Evolutionary conservation across 2,888 invertebrate genomes (phyloP), one percentile per base, ranked within the genome.

Genomic region (Homarus gammarus): DNA sequence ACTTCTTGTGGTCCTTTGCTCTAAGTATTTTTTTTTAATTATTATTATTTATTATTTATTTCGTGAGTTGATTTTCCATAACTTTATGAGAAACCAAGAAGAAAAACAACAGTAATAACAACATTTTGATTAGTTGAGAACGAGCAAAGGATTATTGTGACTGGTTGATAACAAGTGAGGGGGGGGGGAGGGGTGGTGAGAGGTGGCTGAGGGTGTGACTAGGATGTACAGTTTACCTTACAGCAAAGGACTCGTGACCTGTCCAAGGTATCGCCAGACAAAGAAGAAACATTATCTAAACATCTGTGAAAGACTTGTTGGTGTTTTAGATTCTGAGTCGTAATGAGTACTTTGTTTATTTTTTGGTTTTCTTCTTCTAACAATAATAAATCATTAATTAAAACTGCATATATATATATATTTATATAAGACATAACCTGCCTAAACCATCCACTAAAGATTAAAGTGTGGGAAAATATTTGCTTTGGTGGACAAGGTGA

Each of bases 251-350:
- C 78, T 18, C 61, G 27, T 49, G 56, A 18, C 56, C 56, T 5
- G 1, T 5, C 64, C 51, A 0, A 56, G 61, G 56, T n/a, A 33
- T n/a, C 78, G 33, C 61, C 33, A 5, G 27, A 27, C 5, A 44
- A 44, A 44, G 12, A 44, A 44, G 12, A 44, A 44, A 44, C 6
- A 44, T 12, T 38, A n/a, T n/a, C n/a, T 56, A 51, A 33, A 78
- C 22, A 33, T 83, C 83, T 83, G 83, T 83, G 83, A 83, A 83
- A 83, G 83, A 83, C 83, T 83, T 83, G 83, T 44, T 49, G 83
- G 83, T 83, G 81, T 83, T 83, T 68, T 83, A 49, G 31, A 72
- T 72, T 77, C 27, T 49, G n/a, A 38, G n/a, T n/a, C 15, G 40
- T 64, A 73, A 73, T 70, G 70, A 12, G 31, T 70, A 70, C 12